phyloP scores from a whole-genome alignment of 1,140 invertebrate species.

The Lethrus apterus region DNA sequence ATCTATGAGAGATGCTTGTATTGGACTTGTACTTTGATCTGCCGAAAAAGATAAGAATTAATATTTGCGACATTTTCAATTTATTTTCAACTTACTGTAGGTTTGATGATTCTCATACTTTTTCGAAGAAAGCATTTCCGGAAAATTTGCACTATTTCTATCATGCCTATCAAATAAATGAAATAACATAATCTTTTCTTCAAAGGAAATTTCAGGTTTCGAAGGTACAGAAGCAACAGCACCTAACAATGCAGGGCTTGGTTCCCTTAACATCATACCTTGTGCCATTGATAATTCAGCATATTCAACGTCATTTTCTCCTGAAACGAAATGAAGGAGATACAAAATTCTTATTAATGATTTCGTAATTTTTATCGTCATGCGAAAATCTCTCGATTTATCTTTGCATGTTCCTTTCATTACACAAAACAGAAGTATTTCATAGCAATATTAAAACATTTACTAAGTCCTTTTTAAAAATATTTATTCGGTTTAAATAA shows the following conservation, averaged over 20 bases:
- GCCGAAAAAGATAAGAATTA: constrained; percentile 1
- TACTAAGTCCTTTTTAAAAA: no score
- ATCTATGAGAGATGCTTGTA: constrained; percentile 9
- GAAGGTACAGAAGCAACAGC: constrained; percentile 24
- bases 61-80: no score
- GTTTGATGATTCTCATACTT: background rate
- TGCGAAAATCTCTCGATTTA: no score
- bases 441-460: no score
- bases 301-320: constrained; percentile 67
- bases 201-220: constrained; percentile 20
- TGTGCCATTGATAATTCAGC: constrained; percentile 53
- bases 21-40: background rate
- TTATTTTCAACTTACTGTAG: background rate
- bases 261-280: constrained; percentile 32
- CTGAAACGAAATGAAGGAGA: constrained; percentile 42
- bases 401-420: no score
- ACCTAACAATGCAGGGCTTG: constrained; percentile 19
- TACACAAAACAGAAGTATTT: no score
- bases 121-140: background rate
- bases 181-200: constrained; percentile 32
- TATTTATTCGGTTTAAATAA: no score
- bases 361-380: no score
- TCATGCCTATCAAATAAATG: constrained; percentile 25
- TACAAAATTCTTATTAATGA: no score
- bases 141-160: background rate